Percentiles rank a stretch among this genome's conserved stretches.
phyloP scores from a whole-genome alignment of 2,888 invertebrate genomes.

The Alitta virens region DNA sequence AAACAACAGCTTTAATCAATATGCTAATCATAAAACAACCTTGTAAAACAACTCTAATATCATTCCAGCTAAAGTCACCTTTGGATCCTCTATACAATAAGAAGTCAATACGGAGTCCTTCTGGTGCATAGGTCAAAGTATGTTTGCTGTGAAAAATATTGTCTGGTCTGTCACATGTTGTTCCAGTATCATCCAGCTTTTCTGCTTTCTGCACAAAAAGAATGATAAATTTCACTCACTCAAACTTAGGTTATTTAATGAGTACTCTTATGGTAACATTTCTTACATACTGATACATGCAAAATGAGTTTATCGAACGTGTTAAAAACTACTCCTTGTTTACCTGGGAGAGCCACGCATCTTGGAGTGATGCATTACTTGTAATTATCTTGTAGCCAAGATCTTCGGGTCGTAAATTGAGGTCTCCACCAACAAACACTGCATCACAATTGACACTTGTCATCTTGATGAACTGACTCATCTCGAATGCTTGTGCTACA shows the following conservation, averaged over 20 bases:
- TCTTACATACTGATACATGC: no score
- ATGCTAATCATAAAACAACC: no score
- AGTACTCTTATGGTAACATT: no score
- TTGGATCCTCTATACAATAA: constrained; percentile 67
- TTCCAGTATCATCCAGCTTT: constrained; percentile 53
- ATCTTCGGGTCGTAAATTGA: constrained; percentile 88
- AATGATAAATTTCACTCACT: no score
- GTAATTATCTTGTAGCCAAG: constrained; percentile 57
- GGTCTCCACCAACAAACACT: constrained; percentile 86
- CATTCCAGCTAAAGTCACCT: constrained; percentile 42
- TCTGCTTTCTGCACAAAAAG: constrained; percentile 21
- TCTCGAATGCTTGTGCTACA: constrained; percentile 88
- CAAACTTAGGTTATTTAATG: no score
- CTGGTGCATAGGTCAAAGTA: constrained; percentile 48
- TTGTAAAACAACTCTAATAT: no score
- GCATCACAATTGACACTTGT: constrained; percentile 74
- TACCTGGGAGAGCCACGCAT: constrained; percentile 51
- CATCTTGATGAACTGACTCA: constrained; percentile 87
- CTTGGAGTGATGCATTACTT: constrained; percentile 57
- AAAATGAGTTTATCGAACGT: no score
- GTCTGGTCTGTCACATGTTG: constrained; percentile 76
- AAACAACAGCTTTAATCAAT: background rate
- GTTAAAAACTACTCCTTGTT: no score
- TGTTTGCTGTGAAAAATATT: constrained; percentile 77
- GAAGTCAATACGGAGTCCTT: constrained; percentile 69